A percentile compares a stretch with the other conserved stretches of the same genome.
Evolutionary conservation across 92 coral and sea anemone genomes (phyloP).

Genomic region (Palythoa caribaeorum): DNA sequence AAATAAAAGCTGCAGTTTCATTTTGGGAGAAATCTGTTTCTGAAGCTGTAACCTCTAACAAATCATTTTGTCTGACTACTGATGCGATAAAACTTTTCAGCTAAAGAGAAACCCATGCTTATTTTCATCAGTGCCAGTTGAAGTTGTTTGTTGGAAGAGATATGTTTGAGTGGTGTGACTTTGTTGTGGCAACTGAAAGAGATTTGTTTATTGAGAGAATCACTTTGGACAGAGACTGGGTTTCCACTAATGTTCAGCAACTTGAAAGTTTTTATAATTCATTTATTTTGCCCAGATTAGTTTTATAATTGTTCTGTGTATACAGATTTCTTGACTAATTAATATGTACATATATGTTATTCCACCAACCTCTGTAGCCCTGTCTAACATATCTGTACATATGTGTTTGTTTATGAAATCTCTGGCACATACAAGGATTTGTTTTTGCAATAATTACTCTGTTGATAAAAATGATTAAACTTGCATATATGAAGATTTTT

Average conservation of each 20-base stretch:
- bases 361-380: slow-evolving; percentile 1
- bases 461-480: slow-evolving; percentile 29
- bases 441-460: neutral
- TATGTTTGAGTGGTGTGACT: slow-evolving; percentile 37
- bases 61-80: slow-evolving; percentile 49
- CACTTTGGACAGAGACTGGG: slow-evolving; percentile 31
- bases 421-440: slow-evolving; percentile 14
- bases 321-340: slow-evolving; percentile 24
- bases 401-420: neutral
- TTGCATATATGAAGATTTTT: slow-evolving; percentile 21
- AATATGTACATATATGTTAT: slow-evolving; percentile 4
- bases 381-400: neutral
- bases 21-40: slow-evolving; percentile 27
- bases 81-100: slow-evolving; percentile 53
- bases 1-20: slow-evolving; percentile 25
- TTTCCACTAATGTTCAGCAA: slow-evolving; percentile 41
- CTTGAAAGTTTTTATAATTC: slow-evolving; percentile 23
- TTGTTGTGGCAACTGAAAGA: slow-evolving; percentile 31
- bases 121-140: slow-evolving; percentile 57
- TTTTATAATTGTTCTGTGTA: neutral
- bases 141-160: slow-evolving; percentile 49
- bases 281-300: slow-evolving; percentile 32
- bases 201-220: slow-evolving; percentile 25
- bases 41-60: slow-evolving; percentile 46
- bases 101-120: slow-evolving; percentile 39